Base-by-base conservation (phyloP, 2,888 invertebrate genomes). In the Chaitophorus viminalis region DNA sequence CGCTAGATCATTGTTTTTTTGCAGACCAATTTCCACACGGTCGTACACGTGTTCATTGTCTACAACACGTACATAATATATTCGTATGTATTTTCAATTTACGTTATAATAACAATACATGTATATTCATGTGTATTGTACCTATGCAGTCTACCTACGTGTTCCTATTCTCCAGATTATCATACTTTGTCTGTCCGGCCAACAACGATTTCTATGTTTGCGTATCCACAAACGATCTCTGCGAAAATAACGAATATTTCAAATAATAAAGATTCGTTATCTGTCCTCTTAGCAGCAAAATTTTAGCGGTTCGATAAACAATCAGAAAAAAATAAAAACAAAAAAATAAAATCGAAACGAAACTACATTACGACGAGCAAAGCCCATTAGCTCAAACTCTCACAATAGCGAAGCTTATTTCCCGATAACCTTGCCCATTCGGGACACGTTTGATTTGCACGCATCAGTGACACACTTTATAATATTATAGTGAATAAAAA, bases 391-490 rank as follows among this genome's bases (percentile, higher is more conserved):
- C 36, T 5, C 46, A 31, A 6, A 75, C n/a, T 18, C 4, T 76
- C 31, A 84, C 39, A 76, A 46, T 31, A 14, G 65, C 54, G 39
- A 52, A 52, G 84, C 68, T 84, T 68, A 33, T 86, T 72, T 54
- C 14, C 72, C 76, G 84, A 72, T 46, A 86, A 79, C 86, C 86
- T 86, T 86, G 86, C 31, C 72, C 86, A 54, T 86, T 79, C 72
- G 36, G 78, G 36, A 78, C 78, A 72, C 54, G 54, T 86, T 77
- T 84, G 84, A 84, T 84, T 86, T 86, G 78, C 86, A 86, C 86
- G 86, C 86, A 86, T 86, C 86, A 86, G 86, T 86, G 78, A 78
- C 78, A 86, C 36, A 78, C 86, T 78, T 78, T 86, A 52, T 29
- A 68, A 68, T 29, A 29, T 9, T 68, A 76, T 5, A 74, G 31